Evolutionary conservation across 2,888 invertebrate species (phyloP), one percentile per base, ranked within the genome.

Genomic region (Drosophila picticornis): DNA sequence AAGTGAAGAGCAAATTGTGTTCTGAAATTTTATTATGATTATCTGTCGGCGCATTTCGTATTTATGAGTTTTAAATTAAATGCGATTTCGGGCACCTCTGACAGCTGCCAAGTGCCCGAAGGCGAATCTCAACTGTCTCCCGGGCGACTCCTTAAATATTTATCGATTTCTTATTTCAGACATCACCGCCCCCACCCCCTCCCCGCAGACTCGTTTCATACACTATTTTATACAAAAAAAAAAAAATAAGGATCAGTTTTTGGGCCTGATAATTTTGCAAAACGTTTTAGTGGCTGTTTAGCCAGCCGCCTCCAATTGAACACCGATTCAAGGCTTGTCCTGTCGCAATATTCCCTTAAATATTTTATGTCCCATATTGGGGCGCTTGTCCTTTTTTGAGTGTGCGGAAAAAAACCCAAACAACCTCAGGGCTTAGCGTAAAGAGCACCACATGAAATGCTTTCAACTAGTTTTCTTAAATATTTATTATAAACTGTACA

Each of bases 51-150:
- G 68, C 86, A 90, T 90, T 90, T 90, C 75, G 81, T 89, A 90
- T 90, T 90, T 89, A 90, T 90, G 89, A 84, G 88, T 89, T 90
- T 88, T 78, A 90, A 90, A 90, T 90, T 80, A 86, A 90, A 88
- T 83, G 77, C 85, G 78, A 89, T 87, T 85, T 82, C 65, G 58
- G 77, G 63, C 81, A 74, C 77, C 80, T 78, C 59, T 43, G 55
- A 62, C 56, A 63, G 58, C 74, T 52, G 58, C 75, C 76, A 72
- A 72, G 40, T 31, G 52, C 43, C 62, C 46, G 48, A 55, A 48
- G 34, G 34, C 58, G 48, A 75, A 78, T 67, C 78, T 74, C 59
- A 36, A 59, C 64, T 62, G 67, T 75, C 64, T 66, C 60, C 65
- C 29, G 77, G 73, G 73, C 63, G 67, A 53, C 77, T 84, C 32